Evolutionary conservation across 53 echinoderm and acorn worm genomes (phyloP), one percentile per base, ranked within the genome.

Genomic region (Luidia sarsii): DNA sequence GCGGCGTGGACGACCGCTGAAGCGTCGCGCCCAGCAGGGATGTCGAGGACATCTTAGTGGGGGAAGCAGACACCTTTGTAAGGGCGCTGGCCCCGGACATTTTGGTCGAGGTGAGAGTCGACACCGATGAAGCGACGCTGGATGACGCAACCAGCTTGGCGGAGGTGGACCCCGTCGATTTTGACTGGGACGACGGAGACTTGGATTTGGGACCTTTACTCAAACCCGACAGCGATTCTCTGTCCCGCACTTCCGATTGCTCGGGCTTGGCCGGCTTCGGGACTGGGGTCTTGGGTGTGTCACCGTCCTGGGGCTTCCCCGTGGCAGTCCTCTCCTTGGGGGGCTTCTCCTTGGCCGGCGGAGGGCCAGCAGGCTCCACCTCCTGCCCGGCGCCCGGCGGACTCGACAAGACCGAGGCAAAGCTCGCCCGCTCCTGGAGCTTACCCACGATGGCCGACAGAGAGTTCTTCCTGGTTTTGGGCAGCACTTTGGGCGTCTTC

Each of bases 381-480:
- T 84, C 72, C 16, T 64, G 72, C 3, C 73, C 73, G 25, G 72
- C 14, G 15, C 65, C 64, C 27, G 84, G 64, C 24, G 73, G 54
- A 39, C 64, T 63, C 15, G 64, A 13, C 3, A 39, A 35, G 20
- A 38, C 54, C 3, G 62, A 45, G 3, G 83, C 39, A 53, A 84
- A 46, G 32, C 77, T 64, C 2, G 84, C 84, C 23, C 73, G 61
- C 36, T 73, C 73, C 64, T 72, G 73, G 16, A 90, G 65, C 59
- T 90, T 90, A 25, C 82, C 85, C 20, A 90, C 90, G 51, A 90
- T 90, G 16, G 86, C 90, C 28, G 66, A 80, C 30, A 90, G 48
- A 28, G 81, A 68, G 36, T 53, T 82, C 30, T 90, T 90, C 29
- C 90, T 48, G 7, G 49, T 39, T 67, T 84, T 84, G 16, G 50